Conservation (phyloP, 2,888 invertebrate genomes). For the Drosophila meridiana region DNA sequence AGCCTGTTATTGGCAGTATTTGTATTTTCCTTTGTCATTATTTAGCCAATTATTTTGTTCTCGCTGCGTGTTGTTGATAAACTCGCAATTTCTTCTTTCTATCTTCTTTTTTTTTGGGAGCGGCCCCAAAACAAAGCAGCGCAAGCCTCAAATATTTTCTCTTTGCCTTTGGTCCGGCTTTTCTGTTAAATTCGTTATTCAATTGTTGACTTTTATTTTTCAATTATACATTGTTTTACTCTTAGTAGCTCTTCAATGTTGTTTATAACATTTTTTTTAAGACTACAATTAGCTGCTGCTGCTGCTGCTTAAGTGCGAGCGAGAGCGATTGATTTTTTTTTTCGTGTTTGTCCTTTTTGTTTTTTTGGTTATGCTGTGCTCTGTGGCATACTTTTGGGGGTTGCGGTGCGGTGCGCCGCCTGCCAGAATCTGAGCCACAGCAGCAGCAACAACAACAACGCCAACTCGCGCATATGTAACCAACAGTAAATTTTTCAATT, state of each 20-base stretch:
- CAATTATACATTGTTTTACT: neutral
- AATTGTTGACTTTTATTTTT: conserved; percentile 37
- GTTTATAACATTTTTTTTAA: conserved; percentile 29
- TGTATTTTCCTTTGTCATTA: conserved; percentile 4
- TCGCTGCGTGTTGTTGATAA: conserved; percentile 63
- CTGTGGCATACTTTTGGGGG: conserved; percentile 67
- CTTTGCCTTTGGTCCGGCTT: conserved; percentile 44
- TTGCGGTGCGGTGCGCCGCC: conserved; percentile 53
- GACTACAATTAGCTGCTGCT: conserved; percentile 54
- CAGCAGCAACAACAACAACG: conserved; percentile 36
- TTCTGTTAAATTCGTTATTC: conserved; percentile 27
- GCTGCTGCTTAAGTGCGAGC: conserved; percentile 30
- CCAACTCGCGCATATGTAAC: conserved; percentile 69
- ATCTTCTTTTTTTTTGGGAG: conserved; percentile 63
- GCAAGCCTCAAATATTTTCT: conserved; percentile 58
- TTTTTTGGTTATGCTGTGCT: conserved; percentile 46
- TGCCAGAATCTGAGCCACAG: conserved; percentile 43
- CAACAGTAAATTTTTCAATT: conserved; percentile 69
- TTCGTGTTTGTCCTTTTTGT: conserved; percentile 23
- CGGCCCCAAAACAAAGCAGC: conserved; percentile 56
- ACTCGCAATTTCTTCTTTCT: conserved; percentile 33
- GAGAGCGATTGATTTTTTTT: conserved; percentile 51
- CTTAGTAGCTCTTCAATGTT: conserved; percentile 2
- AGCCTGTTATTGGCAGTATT: neutral
- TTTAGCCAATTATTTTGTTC: conserved; percentile 27